A percentile compares a stretch with the other conserved stretches of the same genome.
These are phyloP conservation scores for Myotis pilosus DNA, from an alignment of 2,797 vertebrate species.

Conservation along the genomic window DNA sequence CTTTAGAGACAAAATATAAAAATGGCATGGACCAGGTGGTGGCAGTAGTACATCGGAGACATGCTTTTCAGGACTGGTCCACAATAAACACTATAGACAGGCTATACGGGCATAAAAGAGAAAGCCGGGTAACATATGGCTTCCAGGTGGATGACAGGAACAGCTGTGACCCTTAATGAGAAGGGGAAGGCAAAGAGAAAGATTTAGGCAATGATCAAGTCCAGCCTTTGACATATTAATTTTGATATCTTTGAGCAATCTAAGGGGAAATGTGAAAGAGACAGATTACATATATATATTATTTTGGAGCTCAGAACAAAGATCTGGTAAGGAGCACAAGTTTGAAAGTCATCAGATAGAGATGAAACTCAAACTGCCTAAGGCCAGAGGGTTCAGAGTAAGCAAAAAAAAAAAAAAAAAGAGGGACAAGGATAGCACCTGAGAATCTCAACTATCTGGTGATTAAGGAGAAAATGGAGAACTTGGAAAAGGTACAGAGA, in stretches of 20 bases:
- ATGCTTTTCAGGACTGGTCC: background rate
- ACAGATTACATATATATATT: background rate
- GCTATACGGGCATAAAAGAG: background rate
- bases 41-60: background rate
- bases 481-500: background rate
- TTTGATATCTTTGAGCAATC: background rate
- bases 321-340: background rate
- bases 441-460: background rate
- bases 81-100: background rate
- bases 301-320: background rate
- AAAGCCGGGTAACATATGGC: background rate
- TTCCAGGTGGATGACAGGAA: background rate
- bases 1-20: background rate
- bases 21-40: background rate
- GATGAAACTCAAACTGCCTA: background rate
- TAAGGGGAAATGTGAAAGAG: background rate
- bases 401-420: background rate
- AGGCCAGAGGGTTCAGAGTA: background rate
- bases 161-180: background rate
- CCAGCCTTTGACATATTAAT: background rate
- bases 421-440: background rate
- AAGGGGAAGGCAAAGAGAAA: background rate
- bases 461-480: background rate
- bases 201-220: background rate
- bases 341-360: background rate